phyloP scores from a whole-genome alignment of 2,888 invertebrate species.

The Heteropelma amictum region DNA sequence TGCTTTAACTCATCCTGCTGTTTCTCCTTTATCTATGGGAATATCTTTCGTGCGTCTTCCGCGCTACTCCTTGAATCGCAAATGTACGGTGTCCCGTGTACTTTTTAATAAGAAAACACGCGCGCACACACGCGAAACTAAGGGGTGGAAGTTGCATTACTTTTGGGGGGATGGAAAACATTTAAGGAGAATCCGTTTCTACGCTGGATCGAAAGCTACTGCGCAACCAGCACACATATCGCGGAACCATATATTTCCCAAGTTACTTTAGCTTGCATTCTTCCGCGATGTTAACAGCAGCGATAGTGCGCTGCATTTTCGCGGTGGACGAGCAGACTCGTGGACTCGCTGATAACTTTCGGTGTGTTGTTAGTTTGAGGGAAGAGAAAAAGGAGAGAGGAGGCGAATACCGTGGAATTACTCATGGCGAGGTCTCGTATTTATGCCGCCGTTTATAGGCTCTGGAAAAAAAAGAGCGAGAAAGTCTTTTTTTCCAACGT shows the following conservation, averaged over 20 bases:
- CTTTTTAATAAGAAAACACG: no score
- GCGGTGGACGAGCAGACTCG: not conserved
- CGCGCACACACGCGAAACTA: no score
- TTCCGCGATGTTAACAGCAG: slow-evolving; percentile 22
- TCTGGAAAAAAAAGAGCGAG: no score
- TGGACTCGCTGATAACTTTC: slow-evolving; percentile 31
- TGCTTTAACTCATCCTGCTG: slow-evolving; percentile 60
- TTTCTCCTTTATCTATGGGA: slow-evolving; percentile 24
- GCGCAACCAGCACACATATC: not conserved
- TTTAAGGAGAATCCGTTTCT: no score
- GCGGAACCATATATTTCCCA: not conserved
- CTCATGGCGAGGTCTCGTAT: slow-evolving; percentile 2
- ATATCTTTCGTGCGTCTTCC: slow-evolving; percentile 36
- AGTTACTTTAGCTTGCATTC: not conserved
- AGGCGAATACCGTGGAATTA: slow-evolving; percentile 21
- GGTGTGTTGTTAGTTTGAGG: slow-evolving; percentile 49
- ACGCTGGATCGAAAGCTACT: no score
- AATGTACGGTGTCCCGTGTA: slow-evolving; percentile 47
- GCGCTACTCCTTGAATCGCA: slow-evolving; percentile 22
- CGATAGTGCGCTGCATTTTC: slow-evolving; percentile 25
- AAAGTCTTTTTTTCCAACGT: not conserved
- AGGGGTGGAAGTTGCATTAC: no score
- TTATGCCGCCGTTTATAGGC: slow-evolving; percentile 2
- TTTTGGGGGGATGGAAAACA: not conserved
- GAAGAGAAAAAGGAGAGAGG: not conserved